phyloP scores from a whole-genome alignment of 2,113 vertebrate species.

The Pangasianodon gigas region DNA sequence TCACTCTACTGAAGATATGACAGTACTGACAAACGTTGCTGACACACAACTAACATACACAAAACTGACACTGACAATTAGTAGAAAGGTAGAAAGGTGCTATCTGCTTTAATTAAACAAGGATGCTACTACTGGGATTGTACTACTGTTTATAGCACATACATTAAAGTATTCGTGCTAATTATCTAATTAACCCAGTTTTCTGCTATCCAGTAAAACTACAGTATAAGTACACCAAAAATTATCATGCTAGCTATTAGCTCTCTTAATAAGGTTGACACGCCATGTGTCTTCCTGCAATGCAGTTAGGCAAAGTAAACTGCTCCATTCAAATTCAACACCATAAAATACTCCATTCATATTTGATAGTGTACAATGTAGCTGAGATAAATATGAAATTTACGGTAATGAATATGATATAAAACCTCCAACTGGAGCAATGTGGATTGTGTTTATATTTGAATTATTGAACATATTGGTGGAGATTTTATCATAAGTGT shows the following conservation, averaged over 20 bases:
- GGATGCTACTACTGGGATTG: too few species aligned
- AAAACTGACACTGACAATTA: too few species aligned
- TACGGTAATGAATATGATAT: not conserved
- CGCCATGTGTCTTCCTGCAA: not conserved
- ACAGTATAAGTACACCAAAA: not conserved
- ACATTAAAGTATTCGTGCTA: too few species aligned
- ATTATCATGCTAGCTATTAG: not conserved
- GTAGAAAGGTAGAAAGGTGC: too few species aligned
- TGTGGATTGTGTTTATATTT: not conserved
- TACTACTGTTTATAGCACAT: too few species aligned
- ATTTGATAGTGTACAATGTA: too few species aligned
- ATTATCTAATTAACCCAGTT: too few species aligned
- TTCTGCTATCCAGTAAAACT: not conserved
- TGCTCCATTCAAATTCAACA: not conserved
- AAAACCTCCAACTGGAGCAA: not conserved
- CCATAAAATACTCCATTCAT: not conserved
- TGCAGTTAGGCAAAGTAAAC: not conserved
- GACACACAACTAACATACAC: not conserved
- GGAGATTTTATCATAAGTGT: slow-evolving; percentile 45
- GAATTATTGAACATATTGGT: slow-evolving; percentile 40
- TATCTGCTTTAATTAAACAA: too few species aligned
- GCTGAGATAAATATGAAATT: not conserved
- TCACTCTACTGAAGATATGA: not conserved
- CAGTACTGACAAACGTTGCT: not conserved
- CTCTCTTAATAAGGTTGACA: not conserved